These are phyloP conservation scores for Paraplagusia blochii DNA, from an alignment of 2,113 vertebrate species.

Conservation along the genomic window DNA sequence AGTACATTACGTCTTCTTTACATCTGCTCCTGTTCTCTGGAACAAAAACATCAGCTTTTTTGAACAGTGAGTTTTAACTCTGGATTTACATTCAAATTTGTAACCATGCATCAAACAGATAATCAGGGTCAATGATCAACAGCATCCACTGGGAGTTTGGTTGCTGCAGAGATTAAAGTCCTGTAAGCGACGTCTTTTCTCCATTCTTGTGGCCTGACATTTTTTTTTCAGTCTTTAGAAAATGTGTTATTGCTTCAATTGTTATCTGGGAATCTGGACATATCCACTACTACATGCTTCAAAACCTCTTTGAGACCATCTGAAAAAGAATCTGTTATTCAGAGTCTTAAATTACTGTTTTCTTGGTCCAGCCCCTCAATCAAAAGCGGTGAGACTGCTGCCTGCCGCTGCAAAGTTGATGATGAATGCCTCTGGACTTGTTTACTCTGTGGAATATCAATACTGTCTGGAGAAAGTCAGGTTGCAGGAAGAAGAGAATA, in stretches of 20 bases:
- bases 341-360: conserved; percentile 63
- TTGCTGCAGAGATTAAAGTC: too few relatives aligned
- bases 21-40: too few relatives aligned
- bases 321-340: conserved; percentile 18
- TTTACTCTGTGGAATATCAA: conserved; percentile 51
- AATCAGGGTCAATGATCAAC: background rate
- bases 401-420: conserved; percentile 38
- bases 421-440: conserved; percentile 53
- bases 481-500: conserved; percentile 23
- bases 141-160: conserved; percentile 1
- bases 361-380: conserved; percentile 51
- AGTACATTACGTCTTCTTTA: too few relatives aligned
- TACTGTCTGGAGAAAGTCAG: conserved; percentile 43
- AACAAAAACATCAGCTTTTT: too few relatives aligned
- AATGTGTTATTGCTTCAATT: conserved; percentile 22
- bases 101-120: too few relatives aligned
- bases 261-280: conserved; percentile 38
- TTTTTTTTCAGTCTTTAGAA: conserved; percentile 11
- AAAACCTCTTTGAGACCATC: conserved; percentile 24
- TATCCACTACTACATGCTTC: conserved; percentile 28
- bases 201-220: background rate
- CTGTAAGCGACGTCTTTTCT: background rate
- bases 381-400: conserved; percentile 37
- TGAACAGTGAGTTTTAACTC: too few relatives aligned
- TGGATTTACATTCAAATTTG: too few relatives aligned